Evolutionary conservation across 2,888 invertebrate species (phyloP), one percentile per base, ranked within the genome.

Genomic region (Tipula unca): DNA sequence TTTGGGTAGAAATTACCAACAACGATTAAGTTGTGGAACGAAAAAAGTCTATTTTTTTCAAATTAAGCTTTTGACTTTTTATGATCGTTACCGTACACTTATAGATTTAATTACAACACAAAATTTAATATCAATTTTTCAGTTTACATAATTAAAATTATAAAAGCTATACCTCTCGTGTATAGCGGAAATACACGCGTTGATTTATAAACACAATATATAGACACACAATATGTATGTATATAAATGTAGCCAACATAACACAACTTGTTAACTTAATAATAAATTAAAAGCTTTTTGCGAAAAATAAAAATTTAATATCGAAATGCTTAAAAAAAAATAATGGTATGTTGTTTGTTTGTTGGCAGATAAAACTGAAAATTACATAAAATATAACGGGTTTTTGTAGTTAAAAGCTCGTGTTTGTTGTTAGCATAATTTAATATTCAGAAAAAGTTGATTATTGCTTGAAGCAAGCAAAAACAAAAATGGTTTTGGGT

Each of bases 221-320:
- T 10, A 39, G 2, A 39, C 39, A 35, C 13, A 39, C 39, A 36
- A 3, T 8, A 36, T 36, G 5, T 39, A 6, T 10, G 39, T 39
- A 39, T 10, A 13, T 5, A 39, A 39, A 39, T 8, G 39, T n/a
- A 13, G 39, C 39, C 2, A 8, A 17, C n/a, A 48, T 25, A 69
- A 25, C 69, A 69, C 69, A 69, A 69, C 69, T 69, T 69, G 69
- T 69, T 69, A 69, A 69, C 69, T 25, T 25, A 13, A 69, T 69
- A 69, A 69, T 69, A 69, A 69, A 69, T 69, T 69, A 69, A 69
- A 69, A 69, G 69, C 69, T 69, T 69, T 69, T 69, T 25, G 69
- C 13, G 25, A n/a, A 48, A 48, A 39, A 48, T 3, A 69, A 69
- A 69, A 25, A 69, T 25, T 69, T 69, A 69, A 69, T 69, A 25